Evolutionary conservation across 2,113 vertebrate species (phyloP).

Genomic region (Bufo bufo): DNA sequence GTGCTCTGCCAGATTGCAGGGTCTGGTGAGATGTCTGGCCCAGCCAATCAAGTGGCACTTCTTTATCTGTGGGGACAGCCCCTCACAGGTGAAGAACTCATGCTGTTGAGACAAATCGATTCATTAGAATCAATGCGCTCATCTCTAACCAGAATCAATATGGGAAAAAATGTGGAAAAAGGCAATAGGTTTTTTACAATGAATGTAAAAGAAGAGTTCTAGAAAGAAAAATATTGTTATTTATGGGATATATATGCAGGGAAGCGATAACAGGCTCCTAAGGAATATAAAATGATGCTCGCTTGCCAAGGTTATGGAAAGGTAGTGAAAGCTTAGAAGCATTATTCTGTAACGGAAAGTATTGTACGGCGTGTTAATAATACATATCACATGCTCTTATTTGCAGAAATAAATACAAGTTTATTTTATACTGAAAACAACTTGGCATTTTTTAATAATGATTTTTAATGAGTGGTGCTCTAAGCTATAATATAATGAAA

Average conservation of each 20-base stretch:
- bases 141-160: too few species aligned
- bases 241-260: background rate
- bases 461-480: conserved; percentile 88
- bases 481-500: conserved; percentile 90
- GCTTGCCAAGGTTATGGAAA: conserved; percentile 31
- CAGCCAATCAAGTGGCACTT: too few species aligned
- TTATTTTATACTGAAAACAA: conserved; percentile 74
- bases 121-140: too few species aligned
- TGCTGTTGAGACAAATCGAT: background rate
- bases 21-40: too few species aligned
- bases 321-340: background rate
- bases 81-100: too few species aligned
- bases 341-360: conserved; percentile 9
- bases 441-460: conserved; percentile 84
- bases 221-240: background rate
- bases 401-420: conserved; percentile 68
- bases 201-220: background rate
- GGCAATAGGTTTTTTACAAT: background rate
- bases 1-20: too few species aligned
- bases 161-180: background rate
- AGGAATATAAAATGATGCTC: background rate
- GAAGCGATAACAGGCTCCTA: background rate
- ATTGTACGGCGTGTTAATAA: background rate
- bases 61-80: too few species aligned
- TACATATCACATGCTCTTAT: conserved; percentile 62